Evolutionary conservation across 2,797 vertebrate genomes (phyloP).

Genomic region (Lagocephalus sceleratus): DNA sequence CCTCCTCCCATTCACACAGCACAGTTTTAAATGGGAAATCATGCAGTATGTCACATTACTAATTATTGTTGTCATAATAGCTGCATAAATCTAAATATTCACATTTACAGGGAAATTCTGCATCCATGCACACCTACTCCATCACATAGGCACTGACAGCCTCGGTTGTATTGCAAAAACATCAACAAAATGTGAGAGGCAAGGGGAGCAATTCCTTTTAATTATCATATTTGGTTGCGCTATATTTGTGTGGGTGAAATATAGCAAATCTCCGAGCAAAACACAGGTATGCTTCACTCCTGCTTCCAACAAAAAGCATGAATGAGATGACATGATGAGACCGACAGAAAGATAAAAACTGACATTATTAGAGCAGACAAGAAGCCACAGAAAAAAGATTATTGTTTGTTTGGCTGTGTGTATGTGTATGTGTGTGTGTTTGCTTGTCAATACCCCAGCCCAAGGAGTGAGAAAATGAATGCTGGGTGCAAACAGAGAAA

Average conservation of each 20-base stretch:
- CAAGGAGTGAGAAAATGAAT: slow-evolving; percentile 9
- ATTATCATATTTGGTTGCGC: slow-evolving; percentile 4
- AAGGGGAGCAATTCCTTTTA: slow-evolving; percentile 10
- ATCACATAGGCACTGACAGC: neutral
- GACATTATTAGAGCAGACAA: slow-evolving; percentile 12
- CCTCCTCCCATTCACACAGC: slow-evolving; percentile 1
- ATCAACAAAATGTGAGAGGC: neutral
- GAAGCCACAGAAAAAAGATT: slow-evolving; percentile 1
- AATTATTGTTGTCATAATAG: slow-evolving; percentile 16
- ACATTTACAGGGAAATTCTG: slow-evolving; percentile 5
- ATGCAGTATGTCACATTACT: slow-evolving; percentile 12
- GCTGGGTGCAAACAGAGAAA: slow-evolving; percentile 13
- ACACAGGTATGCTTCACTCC: slow-evolving; percentile 9
- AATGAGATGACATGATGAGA: slow-evolving; percentile 9
- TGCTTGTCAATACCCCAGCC: neutral
- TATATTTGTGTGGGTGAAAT: slow-evolving; percentile 19
- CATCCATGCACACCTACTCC: slow-evolving; percentile 3
- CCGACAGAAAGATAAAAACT: slow-evolving; percentile 6
- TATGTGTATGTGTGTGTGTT: slow-evolving; percentile 2
- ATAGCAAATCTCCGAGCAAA: slow-evolving; percentile 16
- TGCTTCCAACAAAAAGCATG: slow-evolving; percentile 13
- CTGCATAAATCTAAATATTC: slow-evolving; percentile 1
- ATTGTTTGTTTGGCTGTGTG: neutral
- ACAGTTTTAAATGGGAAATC: slow-evolving; percentile 13
- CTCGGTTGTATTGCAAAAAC: neutral